phyloP scores from a whole-genome alignment of 1,140 invertebrate genomes.

The Calliopsis andreniformis region DNA sequence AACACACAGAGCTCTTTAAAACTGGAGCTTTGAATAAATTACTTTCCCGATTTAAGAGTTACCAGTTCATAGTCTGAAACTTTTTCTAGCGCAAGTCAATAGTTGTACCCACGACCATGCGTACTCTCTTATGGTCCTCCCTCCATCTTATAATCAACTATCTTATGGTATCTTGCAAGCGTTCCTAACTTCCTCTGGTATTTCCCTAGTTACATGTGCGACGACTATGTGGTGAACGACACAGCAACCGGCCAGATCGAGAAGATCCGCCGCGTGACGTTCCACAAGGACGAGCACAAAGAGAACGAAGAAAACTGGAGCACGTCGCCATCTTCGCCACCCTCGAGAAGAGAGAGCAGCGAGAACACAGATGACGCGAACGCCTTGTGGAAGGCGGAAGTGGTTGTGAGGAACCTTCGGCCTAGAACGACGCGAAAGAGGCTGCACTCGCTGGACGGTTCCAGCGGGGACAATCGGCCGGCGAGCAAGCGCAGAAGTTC shows the following conservation, averaged over 20 bases:
- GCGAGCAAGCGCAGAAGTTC: conserved; percentile 80
- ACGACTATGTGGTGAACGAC: conserved; percentile 91
- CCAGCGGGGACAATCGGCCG: conserved; percentile 81
- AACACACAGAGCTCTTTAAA: too few species aligned
- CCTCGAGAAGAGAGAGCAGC: conserved; percentile 66
- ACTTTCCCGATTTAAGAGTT: too few species aligned
- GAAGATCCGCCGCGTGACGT: conserved; percentile 82
- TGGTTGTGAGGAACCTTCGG: conserved; percentile 82
- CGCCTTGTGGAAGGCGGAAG: conserved; percentile 80
- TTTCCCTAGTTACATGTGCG: conserved; percentile 89
- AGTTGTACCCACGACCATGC: too few species aligned
- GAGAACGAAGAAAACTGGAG: conserved; percentile 78
- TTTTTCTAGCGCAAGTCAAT: too few species aligned
- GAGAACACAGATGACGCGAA: conserved; percentile 72
- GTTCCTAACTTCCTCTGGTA: too few species aligned
- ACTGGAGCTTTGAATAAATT: too few species aligned
- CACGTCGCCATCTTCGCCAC: conserved; percentile 69
- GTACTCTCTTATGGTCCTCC: too few species aligned
- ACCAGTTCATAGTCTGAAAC: too few species aligned
- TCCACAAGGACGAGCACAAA: conserved; percentile 76
- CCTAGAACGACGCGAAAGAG: conserved; percentile 85
- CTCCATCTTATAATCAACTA: too few species aligned
- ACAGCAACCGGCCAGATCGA: conserved; percentile 84
- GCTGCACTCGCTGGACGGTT: conserved; percentile 83
- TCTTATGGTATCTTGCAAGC: too few species aligned